phyloP scores from a whole-genome alignment of 2,888 invertebrate genomes.

The Orchesellides sinensis region DNA sequence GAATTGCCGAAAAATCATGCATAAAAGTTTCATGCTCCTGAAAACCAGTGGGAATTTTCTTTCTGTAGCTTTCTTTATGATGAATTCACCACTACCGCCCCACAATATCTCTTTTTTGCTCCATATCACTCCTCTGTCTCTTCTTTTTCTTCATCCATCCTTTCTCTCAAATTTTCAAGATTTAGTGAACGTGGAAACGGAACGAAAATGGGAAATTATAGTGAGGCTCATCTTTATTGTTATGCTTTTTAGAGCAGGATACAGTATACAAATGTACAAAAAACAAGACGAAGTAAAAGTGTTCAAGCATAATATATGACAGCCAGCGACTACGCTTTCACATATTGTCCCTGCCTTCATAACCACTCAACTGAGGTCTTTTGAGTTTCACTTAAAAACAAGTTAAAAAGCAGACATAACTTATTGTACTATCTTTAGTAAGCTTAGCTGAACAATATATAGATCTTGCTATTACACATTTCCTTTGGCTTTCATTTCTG shows the following conservation, averaged over 20 bases:
- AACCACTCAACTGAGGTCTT: background rate
- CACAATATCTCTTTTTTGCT: constrained; percentile 36
- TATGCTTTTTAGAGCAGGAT: background rate
- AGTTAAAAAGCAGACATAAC: background rate
- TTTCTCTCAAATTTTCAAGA: background rate
- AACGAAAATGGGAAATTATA: background rate
- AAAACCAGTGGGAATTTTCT: constrained; percentile 56
- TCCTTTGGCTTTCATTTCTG: background rate
- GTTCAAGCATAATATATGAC: no score
- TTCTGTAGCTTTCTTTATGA: constrained; percentile 20
- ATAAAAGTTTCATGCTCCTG: constrained; percentile 57
- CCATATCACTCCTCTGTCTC: constrained; percentile 18
- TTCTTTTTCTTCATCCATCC: constrained; percentile 1
- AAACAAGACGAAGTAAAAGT: background rate
- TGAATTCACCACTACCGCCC: constrained; percentile 50
- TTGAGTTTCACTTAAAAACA: background rate
- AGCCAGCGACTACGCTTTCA: background rate
- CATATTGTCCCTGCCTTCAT: background rate
- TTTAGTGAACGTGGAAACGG: constrained; percentile 14
- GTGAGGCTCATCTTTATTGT: constrained; percentile 7
- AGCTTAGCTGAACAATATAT: no score
- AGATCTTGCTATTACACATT: no score
- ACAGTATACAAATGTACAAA: no score
- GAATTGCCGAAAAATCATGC: constrained; percentile 61
- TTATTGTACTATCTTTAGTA: background rate